Percentiles rank a stretch among this genome's conserved stretches.
phyloP scores from a whole-genome alignment of 2,888 invertebrate species.

The Junonia oenone region DNA sequence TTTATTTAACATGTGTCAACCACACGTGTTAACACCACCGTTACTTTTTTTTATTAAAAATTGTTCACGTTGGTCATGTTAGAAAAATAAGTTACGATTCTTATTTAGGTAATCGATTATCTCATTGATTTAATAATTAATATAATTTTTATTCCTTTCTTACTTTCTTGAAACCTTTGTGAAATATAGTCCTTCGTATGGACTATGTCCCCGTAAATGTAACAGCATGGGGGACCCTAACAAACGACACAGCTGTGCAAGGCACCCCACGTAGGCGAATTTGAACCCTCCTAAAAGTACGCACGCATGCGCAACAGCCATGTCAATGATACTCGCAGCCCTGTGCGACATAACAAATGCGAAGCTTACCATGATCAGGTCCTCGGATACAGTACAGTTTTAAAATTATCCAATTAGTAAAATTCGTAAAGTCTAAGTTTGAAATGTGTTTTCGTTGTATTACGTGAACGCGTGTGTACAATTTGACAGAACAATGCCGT shows the following conservation, averaged over 20 bases:
- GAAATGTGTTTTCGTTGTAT: conserved; percentile 57
- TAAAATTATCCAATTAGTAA: conserved; percentile 23
- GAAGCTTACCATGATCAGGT: conserved; percentile 58
- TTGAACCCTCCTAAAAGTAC: conserved; percentile 64
- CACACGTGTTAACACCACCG: conserved; percentile 32
- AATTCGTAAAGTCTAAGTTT: conserved; percentile 32
- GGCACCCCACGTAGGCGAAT: conserved; percentile 60
- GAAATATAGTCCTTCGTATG: neutral
- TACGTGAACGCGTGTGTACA: conserved; percentile 43
- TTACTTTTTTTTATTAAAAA: conserved; percentile 24
- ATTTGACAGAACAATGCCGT: conserved; percentile 52
- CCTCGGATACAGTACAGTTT: conserved; percentile 44
- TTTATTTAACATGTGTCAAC: conserved; percentile 34
- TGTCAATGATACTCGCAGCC: conserved; percentile 51
- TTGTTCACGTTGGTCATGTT: conserved; percentile 32
- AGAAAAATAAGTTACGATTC: neutral
- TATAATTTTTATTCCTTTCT: no score
- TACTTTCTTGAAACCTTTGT: neutral
- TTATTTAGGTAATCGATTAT: neutral
- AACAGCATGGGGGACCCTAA: conserved; percentile 38
- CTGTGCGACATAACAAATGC: conserved; percentile 49
- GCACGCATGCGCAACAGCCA: conserved; percentile 71
- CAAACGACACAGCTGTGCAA: conserved; percentile 67
- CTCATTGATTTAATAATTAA: neutral
- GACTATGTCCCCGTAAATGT: conserved; percentile 29